phyloP scores from a whole-genome alignment of 92 coral and sea anemone species.

The Parazoanthus atlanticus region DNA sequence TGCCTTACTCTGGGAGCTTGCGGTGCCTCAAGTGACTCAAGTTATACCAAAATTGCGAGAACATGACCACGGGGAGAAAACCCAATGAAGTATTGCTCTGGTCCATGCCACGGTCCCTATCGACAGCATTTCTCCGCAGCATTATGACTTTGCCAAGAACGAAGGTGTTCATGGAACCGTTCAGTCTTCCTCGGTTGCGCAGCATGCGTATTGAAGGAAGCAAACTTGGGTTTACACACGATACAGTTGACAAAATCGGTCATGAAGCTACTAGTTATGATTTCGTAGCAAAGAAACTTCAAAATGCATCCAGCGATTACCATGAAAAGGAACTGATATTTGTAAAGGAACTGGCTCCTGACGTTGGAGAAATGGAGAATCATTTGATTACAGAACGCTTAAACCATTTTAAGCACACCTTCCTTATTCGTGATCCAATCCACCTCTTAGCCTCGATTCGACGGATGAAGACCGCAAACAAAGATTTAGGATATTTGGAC shows the following conservation, averaged over 20 bases:
- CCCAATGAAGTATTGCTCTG: neutral
- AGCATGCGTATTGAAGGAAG: neutral
- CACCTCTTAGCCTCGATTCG: neutral
- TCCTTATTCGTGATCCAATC: neutral
- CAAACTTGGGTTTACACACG: neutral
- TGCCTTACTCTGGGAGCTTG: no score
- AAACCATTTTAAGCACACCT: neutral
- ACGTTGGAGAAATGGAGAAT: neutral
- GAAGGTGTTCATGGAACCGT: neutral
- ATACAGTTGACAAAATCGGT: no score
- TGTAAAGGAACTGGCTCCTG: neutral
- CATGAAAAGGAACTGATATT: neutral
- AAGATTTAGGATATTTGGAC: slow-evolving; percentile 41
- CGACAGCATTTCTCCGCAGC: neutral
- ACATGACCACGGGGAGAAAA: neutral
- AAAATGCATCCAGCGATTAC: neutral
- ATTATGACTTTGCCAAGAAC: neutral
- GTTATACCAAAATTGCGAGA: no score
- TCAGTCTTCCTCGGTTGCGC: neutral
- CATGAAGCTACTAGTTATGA: neutral
- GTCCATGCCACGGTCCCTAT: neutral
- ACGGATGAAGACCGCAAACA: slow-evolving; percentile 36
- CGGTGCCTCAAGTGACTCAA: no score
- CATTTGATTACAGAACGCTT: no score
- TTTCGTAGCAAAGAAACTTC: neutral